These are phyloP conservation scores for Eurosta solidaginis DNA, from an alignment of 1,140 invertebrate species.

Conservation along the genomic window DNA sequence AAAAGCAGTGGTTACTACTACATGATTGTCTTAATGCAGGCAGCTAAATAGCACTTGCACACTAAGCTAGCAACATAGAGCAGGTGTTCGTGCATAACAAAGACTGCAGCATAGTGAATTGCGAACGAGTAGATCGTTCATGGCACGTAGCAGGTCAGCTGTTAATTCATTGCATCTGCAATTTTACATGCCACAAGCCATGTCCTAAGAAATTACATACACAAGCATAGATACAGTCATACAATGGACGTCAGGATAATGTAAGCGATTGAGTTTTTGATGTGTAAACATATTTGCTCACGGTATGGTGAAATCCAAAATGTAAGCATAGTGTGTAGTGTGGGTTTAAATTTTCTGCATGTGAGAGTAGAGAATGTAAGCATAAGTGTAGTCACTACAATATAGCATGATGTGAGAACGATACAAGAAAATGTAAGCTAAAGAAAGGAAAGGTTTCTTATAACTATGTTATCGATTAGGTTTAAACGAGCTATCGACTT, in stretches of 20 bases:
- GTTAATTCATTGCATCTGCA: slow-evolving; percentile 13
- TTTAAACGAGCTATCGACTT: too few species aligned
- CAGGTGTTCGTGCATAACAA: slow-evolving; percentile 22
- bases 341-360: too few species aligned
- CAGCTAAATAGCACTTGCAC: slow-evolving; percentile 15
- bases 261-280: too few species aligned
- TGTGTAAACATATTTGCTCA: too few species aligned
- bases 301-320: too few species aligned
- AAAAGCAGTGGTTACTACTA: background rate
- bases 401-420: too few species aligned
- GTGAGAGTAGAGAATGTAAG: too few species aligned
- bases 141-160: slow-evolving; percentile 1
- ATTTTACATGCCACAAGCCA: background rate
- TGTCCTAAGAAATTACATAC: background rate
- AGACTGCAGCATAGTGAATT: background rate
- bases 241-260: background rate
- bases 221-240: background rate
- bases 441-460: too few species aligned
- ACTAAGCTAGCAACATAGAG: background rate
- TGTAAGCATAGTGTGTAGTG: too few species aligned
- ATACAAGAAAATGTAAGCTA: too few species aligned
- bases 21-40: background rate
- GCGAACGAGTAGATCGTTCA: background rate
- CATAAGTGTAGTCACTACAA: too few species aligned
- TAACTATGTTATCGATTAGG: too few species aligned